Evolutionary conservation across 2,797 vertebrate species (phyloP), one percentile per base, ranked within the genome.

Genomic region (Staurois parvus): DNA sequence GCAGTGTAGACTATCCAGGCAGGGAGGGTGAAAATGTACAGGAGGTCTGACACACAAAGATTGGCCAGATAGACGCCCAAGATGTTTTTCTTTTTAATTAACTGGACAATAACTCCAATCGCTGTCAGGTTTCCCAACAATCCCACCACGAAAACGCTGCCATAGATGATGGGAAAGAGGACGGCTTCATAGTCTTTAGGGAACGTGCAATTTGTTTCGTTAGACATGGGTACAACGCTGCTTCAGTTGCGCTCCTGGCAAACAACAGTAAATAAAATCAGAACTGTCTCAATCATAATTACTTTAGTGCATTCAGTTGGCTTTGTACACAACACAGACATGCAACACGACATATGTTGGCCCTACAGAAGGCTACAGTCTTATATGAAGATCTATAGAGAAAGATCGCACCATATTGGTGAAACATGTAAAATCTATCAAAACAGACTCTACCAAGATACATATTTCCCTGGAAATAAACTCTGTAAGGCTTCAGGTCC

Each of bases 21-120:
- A 0, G 89, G 89, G 9, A 88, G 86, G 30, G 87, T 83, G 69
- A 66, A 68, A 13, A 88, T 78, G 73, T 79, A 88, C 45, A 88
- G 79, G 11, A 87, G 52, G 79, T 89, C 86, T 0, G 89, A 87
- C 24, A 66, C 10, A 10, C 76, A 84, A 56, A 88, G 81, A 62
- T 85, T 86, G 59, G 84, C 48, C 56, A 88, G 81, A 48, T 87
- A 89, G 52, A 87, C 68, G 6, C 75, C 81, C 77, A 89, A 72
- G 7, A 86, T 45, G 68, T 88, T 88, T 6, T 48, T 78, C 15
- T 56, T 79, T 34, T 79, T 84, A 19, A 90, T 64, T 29, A 84
- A 83, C 29, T 79, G 88, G 42, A 77, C 15, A 9, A 89, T 70
- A 0, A 89, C 76, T 52, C 62, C 30, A 13, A 87, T 29, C 0